A percentile compares a stretch with the other conserved stretches of the same genome.
Evolutionary conservation across 2,113 vertebrate genomes (phyloP).

Genomic region (Hippocampus zosterae): DNA sequence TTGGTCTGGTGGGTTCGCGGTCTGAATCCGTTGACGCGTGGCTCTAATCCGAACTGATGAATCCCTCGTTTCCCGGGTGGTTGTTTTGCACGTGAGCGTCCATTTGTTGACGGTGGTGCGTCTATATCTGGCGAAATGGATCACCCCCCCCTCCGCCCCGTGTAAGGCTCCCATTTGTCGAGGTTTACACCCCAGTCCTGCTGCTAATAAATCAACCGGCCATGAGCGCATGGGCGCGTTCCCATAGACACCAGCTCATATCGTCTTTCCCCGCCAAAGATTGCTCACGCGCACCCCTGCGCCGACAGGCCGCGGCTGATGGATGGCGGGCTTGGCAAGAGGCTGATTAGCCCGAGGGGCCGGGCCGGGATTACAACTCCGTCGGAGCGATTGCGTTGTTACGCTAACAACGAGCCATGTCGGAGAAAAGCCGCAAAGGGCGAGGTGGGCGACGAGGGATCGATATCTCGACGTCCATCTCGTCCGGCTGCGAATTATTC

Average conservation of each 20-base stretch:
- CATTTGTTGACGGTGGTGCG: not conserved
- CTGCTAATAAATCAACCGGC: constrained; percentile 29
- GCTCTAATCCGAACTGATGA: too few species aligned
- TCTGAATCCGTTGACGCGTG: too few species aligned
- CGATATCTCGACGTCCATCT: constrained; percentile 38
- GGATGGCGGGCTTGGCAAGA: constrained; percentile 49
- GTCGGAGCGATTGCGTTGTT: constrained; percentile 42
- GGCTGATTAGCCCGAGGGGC: constrained; percentile 54
- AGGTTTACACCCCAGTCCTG: constrained; percentile 7
- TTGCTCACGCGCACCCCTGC: constrained; percentile 7
- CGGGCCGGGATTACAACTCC: constrained; percentile 56
- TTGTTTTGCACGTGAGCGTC: too few species aligned
- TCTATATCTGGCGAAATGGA: not conserved
- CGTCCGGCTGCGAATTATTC: constrained; percentile 15
- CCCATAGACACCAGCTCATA: not conserved
- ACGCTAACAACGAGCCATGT: constrained; percentile 51
- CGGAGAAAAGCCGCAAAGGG: constrained; percentile 21
- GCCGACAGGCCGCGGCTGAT: constrained; percentile 27
- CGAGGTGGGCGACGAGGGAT: constrained; percentile 35
- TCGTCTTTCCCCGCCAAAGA: constrained; percentile 9
- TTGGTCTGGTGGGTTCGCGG: too few species aligned
- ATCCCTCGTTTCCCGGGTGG: too few species aligned
- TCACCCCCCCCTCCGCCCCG: too few species aligned
- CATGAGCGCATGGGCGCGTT: not conserved
- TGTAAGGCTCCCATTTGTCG: not conserved